Conservation (phyloP, 2,797 vertebrate genomes). For the Garrulus glandarius region DNA sequence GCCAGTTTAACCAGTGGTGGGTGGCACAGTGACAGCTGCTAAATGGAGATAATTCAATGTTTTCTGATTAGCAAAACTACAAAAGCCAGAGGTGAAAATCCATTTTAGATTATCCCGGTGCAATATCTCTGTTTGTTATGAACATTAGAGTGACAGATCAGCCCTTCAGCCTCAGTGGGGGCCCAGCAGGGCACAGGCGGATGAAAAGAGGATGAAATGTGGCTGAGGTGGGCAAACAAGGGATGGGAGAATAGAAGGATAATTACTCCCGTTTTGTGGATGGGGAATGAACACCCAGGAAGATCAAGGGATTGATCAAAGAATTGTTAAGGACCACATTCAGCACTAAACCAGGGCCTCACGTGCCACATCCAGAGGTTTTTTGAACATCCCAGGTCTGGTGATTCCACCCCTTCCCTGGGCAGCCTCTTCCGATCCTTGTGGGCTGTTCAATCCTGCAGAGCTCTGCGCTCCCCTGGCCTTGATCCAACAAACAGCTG, state of each 20-base stretch:
- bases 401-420: background rate
- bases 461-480: background rate
- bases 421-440: background rate
- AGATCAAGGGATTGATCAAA: background rate
- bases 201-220: background rate
- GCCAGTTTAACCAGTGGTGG: background rate
- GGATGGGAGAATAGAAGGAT: background rate
- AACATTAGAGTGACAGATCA: background rate
- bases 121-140: accelerated
- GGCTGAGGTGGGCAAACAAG: background rate
- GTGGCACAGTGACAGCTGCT: background rate
- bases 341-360: background rate
- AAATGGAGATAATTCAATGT: background rate
- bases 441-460: background rate
- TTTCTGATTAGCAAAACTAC: background rate
- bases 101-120: accelerated
- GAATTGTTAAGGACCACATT: accelerated
- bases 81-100: background rate
- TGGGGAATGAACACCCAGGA: background rate
- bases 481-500: background rate
- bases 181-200: background rate
- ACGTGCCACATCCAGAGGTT: background rate
- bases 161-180: background rate
- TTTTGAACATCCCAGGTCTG: background rate
- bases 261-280: background rate